Base-by-base conservation (phyloP, 1,140 invertebrate species). In the Drosophila repleta region DNA sequence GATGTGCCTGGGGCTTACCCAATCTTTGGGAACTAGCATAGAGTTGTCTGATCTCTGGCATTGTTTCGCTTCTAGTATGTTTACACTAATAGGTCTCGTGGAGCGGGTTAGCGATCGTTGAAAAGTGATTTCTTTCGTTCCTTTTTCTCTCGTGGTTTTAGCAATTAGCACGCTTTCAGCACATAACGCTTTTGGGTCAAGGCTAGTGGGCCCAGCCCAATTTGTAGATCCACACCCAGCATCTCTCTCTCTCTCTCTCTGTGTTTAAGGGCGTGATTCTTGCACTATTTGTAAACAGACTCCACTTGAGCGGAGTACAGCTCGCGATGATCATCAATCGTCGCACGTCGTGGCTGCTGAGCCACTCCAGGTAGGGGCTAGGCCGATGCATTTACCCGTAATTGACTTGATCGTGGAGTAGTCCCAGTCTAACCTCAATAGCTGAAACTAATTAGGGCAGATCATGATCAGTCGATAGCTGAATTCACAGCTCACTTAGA, bases 91-190 rank as follows among this genome's bases (percentile, higher is more conserved):
- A 35, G 43, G 18, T 21, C 15, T 45, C 20, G 37, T 41, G 39
- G 15, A 41, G 39, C 15, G 39, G 39, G 39, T 43, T 43, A 43
- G 39, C 8, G 15, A 43, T 15, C 79, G 81, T 84, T 84, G 73
- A 78, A 78, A 82, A 41, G 55, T 79, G 11, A 56, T 56, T 56
- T 65, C 24, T 45, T 48, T 20, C 43, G 17, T 17, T 13, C 10
- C 21, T 45, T 17, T 35, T 20, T 20, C 17, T 18, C 8, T 20
- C 21, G 15, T 56, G n/a, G n/a, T 65, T 57, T 66, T 63, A 46
- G 81, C 83, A 87, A 87, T 87, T 87, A 87, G 82, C 83, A 87
- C 81, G 74, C 82, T 87, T 84, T 84, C 75, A 63, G 74, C 24
- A 58, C 79, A 81, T 74, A 71, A 41, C 8, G 55, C 72, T 79